Percentiles rank a stretch among this genome's conserved stretches.
phyloP scores from a whole-genome alignment of 2,797 vertebrate species.

The Helarctos malayanus region DNA sequence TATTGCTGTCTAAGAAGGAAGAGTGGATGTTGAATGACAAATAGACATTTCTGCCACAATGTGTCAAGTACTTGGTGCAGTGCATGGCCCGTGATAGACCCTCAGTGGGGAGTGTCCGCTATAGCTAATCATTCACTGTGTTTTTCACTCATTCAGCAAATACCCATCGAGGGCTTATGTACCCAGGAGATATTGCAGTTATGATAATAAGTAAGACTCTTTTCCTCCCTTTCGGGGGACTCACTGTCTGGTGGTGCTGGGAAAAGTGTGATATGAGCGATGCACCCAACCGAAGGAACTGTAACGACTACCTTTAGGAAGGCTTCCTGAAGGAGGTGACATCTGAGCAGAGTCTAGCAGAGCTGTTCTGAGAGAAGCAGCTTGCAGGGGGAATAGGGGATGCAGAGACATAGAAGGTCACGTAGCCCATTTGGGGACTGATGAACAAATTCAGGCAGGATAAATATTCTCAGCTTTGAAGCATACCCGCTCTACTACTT shows the following conservation, averaged over 20 bases:
- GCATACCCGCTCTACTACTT: neutral
- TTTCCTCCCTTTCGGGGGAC: neutral
- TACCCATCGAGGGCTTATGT: neutral
- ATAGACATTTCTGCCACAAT: neutral
- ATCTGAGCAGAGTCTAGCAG: neutral
- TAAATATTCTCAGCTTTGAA: slow-evolving; percentile 43
- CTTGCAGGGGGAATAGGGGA: neutral
- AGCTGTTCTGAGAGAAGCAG: slow-evolving; percentile 9
- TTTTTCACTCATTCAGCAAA: neutral
- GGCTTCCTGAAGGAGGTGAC: slow-evolving; percentile 3
- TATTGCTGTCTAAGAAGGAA: neutral
- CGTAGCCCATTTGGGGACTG: neutral
- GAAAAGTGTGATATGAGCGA: neutral
- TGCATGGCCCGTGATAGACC: neutral
- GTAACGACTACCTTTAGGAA: neutral
- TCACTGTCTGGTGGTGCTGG: neutral
- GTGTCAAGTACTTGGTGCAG: neutral
- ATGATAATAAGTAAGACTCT: neutral
- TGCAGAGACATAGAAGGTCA: neutral
- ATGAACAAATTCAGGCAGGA: neutral
- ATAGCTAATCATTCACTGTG: slow-evolving; percentile 29
- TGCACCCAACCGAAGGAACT: neutral
- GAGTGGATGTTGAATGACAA: neutral
- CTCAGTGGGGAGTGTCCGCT: neutral
- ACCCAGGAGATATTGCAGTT: neutral